These are phyloP conservation scores for Microctonus aethiopoides DNA, from an alignment of 2,888 invertebrate genomes.

Conservation along the genomic window DNA sequence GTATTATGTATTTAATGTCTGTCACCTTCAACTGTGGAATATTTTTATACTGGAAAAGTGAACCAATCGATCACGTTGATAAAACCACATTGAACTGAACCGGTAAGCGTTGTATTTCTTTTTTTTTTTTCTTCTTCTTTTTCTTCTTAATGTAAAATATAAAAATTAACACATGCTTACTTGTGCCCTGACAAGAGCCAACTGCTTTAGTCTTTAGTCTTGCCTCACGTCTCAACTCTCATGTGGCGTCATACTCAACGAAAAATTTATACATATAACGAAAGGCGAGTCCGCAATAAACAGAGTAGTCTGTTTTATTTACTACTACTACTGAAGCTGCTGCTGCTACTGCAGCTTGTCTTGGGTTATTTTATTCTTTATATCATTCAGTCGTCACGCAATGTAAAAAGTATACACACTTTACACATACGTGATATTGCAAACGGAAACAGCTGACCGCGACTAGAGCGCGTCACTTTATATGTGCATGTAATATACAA, in stretches of 20 bases:
- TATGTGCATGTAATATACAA: too few species aligned
- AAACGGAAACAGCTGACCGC: conserved; percentile 29
- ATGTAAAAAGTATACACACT: too few species aligned
- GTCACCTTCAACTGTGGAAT: too few species aligned
- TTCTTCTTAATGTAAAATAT: too few species aligned
- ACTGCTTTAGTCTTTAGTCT: too few species aligned
- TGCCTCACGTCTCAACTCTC: too few species aligned
- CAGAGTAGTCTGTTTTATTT: neutral
- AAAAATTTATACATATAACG: conserved; percentile 12
- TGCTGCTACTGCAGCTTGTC: too few species aligned
- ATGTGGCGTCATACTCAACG: conserved; percentile 24
- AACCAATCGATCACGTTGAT: conserved; percentile 41
- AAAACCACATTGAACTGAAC: conserved; percentile 38
- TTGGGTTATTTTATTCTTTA: neutral
- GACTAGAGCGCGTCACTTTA: conserved; percentile 20
- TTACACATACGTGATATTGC: neutral
- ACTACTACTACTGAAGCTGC: too few species aligned
- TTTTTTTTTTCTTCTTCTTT: too few species aligned
- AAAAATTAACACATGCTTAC: conserved; percentile 50
- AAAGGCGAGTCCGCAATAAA: conserved; percentile 31
- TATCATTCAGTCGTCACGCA: conserved; percentile 10
- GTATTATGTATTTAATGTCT: too few species aligned
- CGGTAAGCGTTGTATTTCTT: conserved; percentile 28
- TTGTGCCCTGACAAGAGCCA: conserved; percentile 56
- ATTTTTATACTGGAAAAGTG: conserved; percentile 28